phyloP scores from a whole-genome alignment of 2,797 vertebrate genomes.

The Ateles fusciceps region DNA sequence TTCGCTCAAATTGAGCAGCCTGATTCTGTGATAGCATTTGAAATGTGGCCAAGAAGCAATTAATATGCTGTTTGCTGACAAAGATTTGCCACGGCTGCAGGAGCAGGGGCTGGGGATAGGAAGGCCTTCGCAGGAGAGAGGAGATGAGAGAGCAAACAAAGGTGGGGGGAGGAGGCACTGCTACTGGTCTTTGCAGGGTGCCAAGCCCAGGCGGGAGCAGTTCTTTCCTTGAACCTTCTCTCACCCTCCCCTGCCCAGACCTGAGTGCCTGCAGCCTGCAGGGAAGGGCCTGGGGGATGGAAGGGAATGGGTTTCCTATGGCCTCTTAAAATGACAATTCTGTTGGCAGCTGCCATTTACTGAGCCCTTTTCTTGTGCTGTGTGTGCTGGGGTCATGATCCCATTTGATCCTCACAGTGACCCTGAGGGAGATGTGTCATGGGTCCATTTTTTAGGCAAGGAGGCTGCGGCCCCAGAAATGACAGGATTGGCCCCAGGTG shows the following conservation, averaged over 20 bases:
- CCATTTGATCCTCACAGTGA: background rate
- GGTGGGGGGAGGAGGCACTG: constrained; percentile 73
- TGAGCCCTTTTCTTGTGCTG: background rate
- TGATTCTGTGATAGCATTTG: constrained; percentile 83
- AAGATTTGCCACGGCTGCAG: constrained; percentile 81
- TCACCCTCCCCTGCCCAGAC: background rate
- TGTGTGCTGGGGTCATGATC: background rate
- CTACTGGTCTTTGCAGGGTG: constrained; percentile 76
- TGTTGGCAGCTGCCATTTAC: background rate
- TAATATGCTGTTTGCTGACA: constrained; percentile 87
- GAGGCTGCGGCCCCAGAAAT: background rate
- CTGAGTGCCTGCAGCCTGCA: background rate
- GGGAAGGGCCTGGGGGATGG: background rate
- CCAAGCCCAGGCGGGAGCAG: background rate
- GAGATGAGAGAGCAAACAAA: constrained; percentile 80
- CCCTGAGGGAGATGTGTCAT: background rate
- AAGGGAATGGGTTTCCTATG: background rate
- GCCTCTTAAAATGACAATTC: background rate
- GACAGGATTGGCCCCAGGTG: background rate
- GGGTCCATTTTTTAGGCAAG: background rate
- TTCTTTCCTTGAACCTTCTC: background rate
- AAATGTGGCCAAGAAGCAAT: constrained; percentile 83
- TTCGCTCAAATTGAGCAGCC: constrained; percentile 81
- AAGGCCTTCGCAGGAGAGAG: constrained; percentile 63
- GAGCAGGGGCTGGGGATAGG: constrained; percentile 75